Conservation (phyloP, 1,140 invertebrate species). For the Portunus trituberculatus region DNA sequence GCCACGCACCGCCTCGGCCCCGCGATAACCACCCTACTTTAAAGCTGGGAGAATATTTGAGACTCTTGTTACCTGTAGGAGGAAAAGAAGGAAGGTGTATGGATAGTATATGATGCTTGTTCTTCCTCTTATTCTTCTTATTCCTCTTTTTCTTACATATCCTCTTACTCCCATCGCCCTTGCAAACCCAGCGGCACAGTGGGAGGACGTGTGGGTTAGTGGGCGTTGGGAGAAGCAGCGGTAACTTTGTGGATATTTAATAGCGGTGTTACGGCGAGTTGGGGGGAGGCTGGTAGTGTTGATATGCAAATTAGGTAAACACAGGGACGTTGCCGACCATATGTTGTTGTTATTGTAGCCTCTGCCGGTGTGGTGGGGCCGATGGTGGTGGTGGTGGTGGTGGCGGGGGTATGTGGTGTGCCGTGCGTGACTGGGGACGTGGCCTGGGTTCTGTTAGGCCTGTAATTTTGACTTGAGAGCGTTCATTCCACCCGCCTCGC, state of each 20-base stretch:
- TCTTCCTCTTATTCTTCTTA: no score
- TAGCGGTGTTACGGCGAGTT: background rate
- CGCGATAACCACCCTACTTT: no score
- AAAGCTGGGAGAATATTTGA: background rate
- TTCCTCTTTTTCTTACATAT: background rate
- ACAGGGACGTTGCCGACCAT: background rate
- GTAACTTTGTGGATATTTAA: constrained; percentile 14
- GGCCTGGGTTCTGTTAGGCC: background rate
- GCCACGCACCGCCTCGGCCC: no score
- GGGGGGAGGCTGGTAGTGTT: background rate
- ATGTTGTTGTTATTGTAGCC: constrained; percentile 23
- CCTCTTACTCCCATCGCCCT: background rate
- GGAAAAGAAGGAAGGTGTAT: background rate
- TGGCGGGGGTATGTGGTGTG: background rate
- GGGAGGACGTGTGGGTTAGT: background rate
- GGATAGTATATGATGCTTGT: no score
- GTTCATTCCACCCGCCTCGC: background rate
- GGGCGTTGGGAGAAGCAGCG: background rate
- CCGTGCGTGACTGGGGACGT: background rate
- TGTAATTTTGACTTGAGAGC: background rate
- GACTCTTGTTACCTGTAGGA: background rate
- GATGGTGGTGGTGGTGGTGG: background rate
- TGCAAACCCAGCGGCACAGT: background rate
- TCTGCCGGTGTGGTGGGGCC: background rate
- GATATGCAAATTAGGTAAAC: constrained; percentile 14